These are phyloP conservation scores for Pomacea maculata DNA, from an alignment of 1,140 invertebrate genomes.

Conservation along the genomic window DNA sequence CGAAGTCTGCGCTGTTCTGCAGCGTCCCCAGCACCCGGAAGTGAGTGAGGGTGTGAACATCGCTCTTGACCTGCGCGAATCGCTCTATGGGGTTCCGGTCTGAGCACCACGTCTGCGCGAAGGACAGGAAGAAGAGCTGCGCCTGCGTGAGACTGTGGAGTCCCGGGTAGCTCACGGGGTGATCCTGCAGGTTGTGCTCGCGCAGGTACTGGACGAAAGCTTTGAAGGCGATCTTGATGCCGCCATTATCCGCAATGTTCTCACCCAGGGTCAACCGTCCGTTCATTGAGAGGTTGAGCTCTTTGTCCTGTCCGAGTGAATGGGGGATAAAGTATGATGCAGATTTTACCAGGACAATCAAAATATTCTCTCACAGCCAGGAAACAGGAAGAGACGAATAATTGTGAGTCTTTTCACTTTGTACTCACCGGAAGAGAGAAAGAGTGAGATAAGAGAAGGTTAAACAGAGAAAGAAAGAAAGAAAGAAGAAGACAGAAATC, in stretches of 20 bases:
- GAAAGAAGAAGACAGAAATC: not conserved
- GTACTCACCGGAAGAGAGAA: not conserved
- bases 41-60: not conserved
- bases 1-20: not conserved
- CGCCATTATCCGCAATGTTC: not conserved
- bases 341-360: not conserved
- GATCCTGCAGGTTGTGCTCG: not conserved
- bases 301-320: no score
- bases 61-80: not conserved
- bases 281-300: not conserved
- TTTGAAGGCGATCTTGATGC: not conserved
- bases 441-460: not conserved
- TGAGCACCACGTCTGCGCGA: not conserved
- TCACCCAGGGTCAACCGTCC: not conserved
- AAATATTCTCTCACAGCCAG: not conserved
- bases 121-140: conserved; percentile 5
- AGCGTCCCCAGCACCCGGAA: not conserved
- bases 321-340: not conserved
- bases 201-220: not conserved
- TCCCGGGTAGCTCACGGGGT: not conserved
- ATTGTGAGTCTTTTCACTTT: not conserved
- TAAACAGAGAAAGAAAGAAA: conserved; percentile 8
- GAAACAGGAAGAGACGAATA: not conserved
- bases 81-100: not conserved
- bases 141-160: not conserved